A percentile compares a stretch with the other conserved stretches of the same genome.
Conservation (phyloP, 2,797 vertebrate genomes). For the Pogoniulus pusillus region DNA sequence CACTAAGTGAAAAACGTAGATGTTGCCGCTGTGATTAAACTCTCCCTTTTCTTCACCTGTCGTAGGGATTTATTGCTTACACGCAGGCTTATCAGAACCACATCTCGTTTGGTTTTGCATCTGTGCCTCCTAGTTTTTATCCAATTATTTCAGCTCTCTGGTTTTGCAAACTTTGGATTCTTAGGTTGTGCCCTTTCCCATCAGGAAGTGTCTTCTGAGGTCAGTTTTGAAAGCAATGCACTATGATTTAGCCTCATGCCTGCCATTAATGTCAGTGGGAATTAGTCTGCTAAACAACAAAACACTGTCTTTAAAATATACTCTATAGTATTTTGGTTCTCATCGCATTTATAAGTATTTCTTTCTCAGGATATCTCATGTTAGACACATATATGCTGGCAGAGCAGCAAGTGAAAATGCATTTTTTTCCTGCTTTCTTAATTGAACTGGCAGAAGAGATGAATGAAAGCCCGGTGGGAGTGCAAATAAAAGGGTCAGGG, state of each 20-base stretch:
- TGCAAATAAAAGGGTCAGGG: conserved; percentile 44
- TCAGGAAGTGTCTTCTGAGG: conserved; percentile 40
- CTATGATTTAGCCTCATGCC: conserved; percentile 45
- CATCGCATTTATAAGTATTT: background rate
- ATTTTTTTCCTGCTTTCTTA: conserved; percentile 19
- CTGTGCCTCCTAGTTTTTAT: conserved; percentile 17
- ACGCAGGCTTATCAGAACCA: background rate
- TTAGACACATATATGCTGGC: background rate
- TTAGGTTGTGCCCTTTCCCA: conserved; percentile 28
- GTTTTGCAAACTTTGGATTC: conserved; percentile 55
- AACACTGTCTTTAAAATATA: conserved; percentile 27
- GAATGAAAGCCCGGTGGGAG: conserved; percentile 40
- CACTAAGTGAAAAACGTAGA: conserved; percentile 25
- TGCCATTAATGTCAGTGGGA: conserved; percentile 33
- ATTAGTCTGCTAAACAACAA: conserved; percentile 28
- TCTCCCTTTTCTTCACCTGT: background rate
- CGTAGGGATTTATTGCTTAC: conserved; percentile 42
- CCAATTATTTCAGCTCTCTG: conserved; percentile 29
- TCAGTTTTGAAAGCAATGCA: conserved; percentile 45
- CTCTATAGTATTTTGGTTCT: background rate
- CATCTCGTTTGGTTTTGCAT: conserved; percentile 36
- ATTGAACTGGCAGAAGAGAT: conserved; percentile 37
- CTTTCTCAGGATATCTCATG: background rate
- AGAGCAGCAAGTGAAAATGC: background rate
- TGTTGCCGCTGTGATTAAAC: conserved; percentile 15